Evolutionary conservation across 2,888 invertebrate genomes (phyloP), one percentile per base, ranked within the genome.

Genomic region (Thera britannica): DNA sequence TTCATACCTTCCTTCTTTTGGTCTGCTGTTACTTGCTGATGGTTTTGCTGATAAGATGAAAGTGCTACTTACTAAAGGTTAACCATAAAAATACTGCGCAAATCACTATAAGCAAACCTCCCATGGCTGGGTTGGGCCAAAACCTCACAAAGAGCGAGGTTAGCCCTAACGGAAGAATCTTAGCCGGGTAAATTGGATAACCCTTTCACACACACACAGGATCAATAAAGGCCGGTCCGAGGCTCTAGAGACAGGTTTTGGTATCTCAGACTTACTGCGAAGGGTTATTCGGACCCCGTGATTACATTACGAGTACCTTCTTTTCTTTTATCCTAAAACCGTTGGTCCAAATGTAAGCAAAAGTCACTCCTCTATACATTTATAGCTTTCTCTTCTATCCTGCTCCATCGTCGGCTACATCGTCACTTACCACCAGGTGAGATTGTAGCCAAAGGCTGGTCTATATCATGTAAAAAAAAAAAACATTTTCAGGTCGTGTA

Each of bases 161-260:
- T 56, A 67, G 58, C 62, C 58, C 36, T 58, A 46, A 58, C 49
- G 52, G 61, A 65, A 54, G 58, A 58, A 60, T 55, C 64, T 48
- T 67, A 66, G 56, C 60, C 38, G 62, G 59, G 62, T 62, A 60
- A 72, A 72, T 74, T 70, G 67, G 67, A 62, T 72, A 74, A 74
- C 68, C 74, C 68, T 72, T 70, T 71, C 65, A 67, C 52, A 35
- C 65, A 62, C 65, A 67, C 52, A 35, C 65, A 62, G 35, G 65
- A 67, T 64, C 56, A 70, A 72, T 72, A 72, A 68, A 67, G 62
- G 63, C 38, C 62, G 60, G 48, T 44, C 2, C 52, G 58, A 71
- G 65, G 66, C 54, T 51, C 51, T 36, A 48, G 48, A 38, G 58
- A 55, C 61, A 35, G 56, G 62, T 52, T 58, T 56, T 63, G 35